Percentiles rank a stretch among this genome's conserved stretches.
Conservation (phyloP, 2,888 invertebrate genomes). For the Hypomecis punctinalis region DNA sequence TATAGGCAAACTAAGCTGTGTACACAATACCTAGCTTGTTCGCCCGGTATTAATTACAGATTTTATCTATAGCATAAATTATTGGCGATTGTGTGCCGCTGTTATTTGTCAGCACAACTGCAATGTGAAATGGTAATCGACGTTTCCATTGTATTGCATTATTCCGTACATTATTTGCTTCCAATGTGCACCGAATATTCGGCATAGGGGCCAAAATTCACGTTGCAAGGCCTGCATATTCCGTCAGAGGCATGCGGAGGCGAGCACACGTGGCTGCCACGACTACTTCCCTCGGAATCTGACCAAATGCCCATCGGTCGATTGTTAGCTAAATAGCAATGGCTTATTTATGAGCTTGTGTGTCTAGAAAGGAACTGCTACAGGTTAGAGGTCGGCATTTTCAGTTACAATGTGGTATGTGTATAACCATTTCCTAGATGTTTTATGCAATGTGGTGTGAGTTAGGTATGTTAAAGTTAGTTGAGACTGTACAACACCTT, state of each 20-base stretch:
- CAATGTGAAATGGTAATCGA: constrained; percentile 55
- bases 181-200: constrained; percentile 78
- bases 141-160: constrained; percentile 62
- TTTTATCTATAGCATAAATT: constrained; percentile 48
- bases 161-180: constrained; percentile 71
- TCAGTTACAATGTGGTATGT: constrained; percentile 8
- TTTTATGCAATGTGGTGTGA: constrained; percentile 9
- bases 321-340: constrained; percentile 79
- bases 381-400: constrained; percentile 36
- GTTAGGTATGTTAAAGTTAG: not conserved
- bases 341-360: constrained; percentile 76
- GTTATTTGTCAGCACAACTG: constrained; percentile 34
- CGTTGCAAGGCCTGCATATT: constrained; percentile 77
- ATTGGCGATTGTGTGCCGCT: constrained; percentile 40
- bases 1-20: not conserved
- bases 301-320: constrained; percentile 82
- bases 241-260: constrained; percentile 77
- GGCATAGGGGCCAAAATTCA: constrained; percentile 78
- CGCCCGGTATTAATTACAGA: constrained; percentile 41
- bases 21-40: not conserved
- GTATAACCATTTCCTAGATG: constrained; percentile 2
- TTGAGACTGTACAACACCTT: not conserved
- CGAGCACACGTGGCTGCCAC: constrained; percentile 80
- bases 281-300: constrained; percentile 79
- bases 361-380: constrained; percentile 37